A percentile compares a stretch with the other conserved stretches of the same genome.
These are phyloP conservation scores for Lepeophtheirus nordmannii DNA, from an alignment of 2,888 invertebrate species.

Conservation along the genomic window DNA sequence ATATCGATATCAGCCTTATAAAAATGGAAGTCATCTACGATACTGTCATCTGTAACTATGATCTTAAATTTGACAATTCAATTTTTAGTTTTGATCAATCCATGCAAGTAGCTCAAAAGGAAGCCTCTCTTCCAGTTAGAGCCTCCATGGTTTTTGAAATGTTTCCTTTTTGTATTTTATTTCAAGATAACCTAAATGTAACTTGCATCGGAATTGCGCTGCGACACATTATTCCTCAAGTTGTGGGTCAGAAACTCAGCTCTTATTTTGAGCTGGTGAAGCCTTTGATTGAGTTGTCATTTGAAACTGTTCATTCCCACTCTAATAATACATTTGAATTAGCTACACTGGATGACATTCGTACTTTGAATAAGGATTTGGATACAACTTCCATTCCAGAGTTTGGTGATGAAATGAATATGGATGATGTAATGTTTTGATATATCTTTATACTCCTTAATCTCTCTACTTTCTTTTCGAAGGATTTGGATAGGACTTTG, in stretches of 20 bases:
- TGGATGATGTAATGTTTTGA: background rate
- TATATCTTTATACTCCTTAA: too few relatives aligned
- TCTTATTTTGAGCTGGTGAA: slow-evolving; percentile 22
- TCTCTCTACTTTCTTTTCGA: too few relatives aligned
- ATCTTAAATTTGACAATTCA: slow-evolving; percentile 17
- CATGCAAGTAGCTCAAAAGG: background rate
- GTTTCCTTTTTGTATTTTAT: slow-evolving; percentile 24
- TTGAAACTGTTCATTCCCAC: slow-evolving; percentile 15
- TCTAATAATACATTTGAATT: slow-evolving; percentile 24
- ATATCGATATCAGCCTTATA: slow-evolving; percentile 4
- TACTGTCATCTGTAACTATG: slow-evolving; percentile 18
- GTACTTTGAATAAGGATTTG: slow-evolving; percentile 9
- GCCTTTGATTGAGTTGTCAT: slow-evolving; percentile 21
- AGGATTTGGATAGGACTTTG: slow-evolving; percentile 24
- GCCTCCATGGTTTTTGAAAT: slow-evolving; percentile 23
- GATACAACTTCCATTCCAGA: background rate
- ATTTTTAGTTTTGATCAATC: background rate
- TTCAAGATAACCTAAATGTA: slow-evolving; percentile 18
- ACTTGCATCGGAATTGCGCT: slow-evolving; percentile 16
- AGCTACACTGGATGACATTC: slow-evolving; percentile 17
- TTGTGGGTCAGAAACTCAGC: slow-evolving; percentile 20
- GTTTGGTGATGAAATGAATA: slow-evolving; percentile 16
- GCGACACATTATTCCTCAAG: slow-evolving; percentile 17
- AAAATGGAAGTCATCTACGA: slow-evolving; percentile 23
- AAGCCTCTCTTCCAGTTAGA: slow-evolving; percentile 18